Conservation (phyloP, 2,888 invertebrate species). For the Himalopsyche japonica region DNA sequence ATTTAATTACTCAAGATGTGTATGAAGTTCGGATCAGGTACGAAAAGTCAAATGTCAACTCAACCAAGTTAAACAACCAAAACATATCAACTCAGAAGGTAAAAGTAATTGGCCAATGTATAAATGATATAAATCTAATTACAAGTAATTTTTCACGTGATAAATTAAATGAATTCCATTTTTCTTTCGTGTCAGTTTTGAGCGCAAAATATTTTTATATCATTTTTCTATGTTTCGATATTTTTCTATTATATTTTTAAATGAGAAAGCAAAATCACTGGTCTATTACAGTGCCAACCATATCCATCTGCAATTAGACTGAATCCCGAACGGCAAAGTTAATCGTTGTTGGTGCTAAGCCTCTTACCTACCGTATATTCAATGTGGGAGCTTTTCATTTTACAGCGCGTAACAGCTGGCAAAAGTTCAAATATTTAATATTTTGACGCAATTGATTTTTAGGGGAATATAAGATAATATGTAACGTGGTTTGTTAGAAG, state of each 20-base stretch:
- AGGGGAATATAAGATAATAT: background rate
- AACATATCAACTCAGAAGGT: no score
- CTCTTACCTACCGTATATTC: background rate
- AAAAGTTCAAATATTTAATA: background rate
- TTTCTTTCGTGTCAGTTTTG: no score
- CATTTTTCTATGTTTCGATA: background rate
- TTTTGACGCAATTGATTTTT: constrained; percentile 1
- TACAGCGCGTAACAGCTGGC: background rate
- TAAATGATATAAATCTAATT: no score
- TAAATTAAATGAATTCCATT: no score
- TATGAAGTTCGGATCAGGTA: no score
- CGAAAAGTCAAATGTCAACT: no score
- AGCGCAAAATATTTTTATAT: no score
- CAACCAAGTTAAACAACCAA: no score
- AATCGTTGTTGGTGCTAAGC: background rate
- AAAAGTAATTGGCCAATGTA: no score
- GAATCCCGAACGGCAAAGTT: background rate
- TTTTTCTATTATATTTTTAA: background rate
- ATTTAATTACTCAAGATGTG: no score
- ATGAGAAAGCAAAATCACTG: background rate
- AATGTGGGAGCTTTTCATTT: background rate
- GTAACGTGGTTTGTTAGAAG: background rate
- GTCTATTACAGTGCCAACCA: background rate
- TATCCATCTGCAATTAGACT: background rate
- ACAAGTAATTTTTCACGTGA: no score